phyloP scores from a whole-genome alignment of 2,888 invertebrate genomes.

The Crossocerus cetratus region DNA sequence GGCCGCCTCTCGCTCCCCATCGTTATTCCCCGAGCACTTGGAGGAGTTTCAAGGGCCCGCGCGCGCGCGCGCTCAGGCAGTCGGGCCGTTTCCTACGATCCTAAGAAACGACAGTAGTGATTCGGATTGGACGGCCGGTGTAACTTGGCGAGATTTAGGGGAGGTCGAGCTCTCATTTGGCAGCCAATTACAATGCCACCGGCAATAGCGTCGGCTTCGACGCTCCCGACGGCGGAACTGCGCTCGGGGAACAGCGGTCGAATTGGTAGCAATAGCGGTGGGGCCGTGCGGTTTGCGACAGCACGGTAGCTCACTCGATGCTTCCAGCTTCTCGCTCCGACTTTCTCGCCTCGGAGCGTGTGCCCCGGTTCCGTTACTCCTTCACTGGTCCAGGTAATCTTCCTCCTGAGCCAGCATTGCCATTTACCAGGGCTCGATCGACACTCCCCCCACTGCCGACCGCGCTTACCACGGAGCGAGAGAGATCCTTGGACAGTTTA shows the following conservation, averaged over 20 bases:
- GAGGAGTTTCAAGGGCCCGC: neutral
- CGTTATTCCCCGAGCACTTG: neutral
- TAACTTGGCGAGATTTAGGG: slow-evolving; percentile 68
- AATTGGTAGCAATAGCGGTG: slow-evolving; percentile 59
- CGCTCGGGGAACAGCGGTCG: slow-evolving; percentile 55
- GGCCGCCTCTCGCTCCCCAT: slow-evolving; percentile 3
- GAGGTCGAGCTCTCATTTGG: slow-evolving; percentile 69
- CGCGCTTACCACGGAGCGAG: slow-evolving; percentile 15
- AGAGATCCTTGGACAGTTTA: slow-evolving; percentile 45
- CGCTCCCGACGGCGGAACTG: slow-evolving; percentile 57
- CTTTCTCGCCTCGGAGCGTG: slow-evolving; percentile 24
- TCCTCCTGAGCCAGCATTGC: slow-evolving; percentile 1
- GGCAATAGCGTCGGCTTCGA: slow-evolving; percentile 58
- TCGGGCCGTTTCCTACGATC: slow-evolving; percentile 24
- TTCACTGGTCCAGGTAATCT: neutral
- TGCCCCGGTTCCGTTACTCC: slow-evolving; percentile 2
- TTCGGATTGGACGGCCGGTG: slow-evolving; percentile 46
- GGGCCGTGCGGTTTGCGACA: slow-evolving; percentile 59
- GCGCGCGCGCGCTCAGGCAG: neutral
- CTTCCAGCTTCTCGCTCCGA: neutral
- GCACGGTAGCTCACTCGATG: slow-evolving; percentile 1
- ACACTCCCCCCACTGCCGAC: slow-evolving; percentile 12
- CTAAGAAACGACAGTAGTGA: slow-evolving; percentile 33
- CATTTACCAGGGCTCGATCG: slow-evolving; percentile 21
- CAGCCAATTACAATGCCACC: slow-evolving; percentile 71